Conservation (phyloP, 2,888 invertebrate genomes). For the Pecten maximus region DNA sequence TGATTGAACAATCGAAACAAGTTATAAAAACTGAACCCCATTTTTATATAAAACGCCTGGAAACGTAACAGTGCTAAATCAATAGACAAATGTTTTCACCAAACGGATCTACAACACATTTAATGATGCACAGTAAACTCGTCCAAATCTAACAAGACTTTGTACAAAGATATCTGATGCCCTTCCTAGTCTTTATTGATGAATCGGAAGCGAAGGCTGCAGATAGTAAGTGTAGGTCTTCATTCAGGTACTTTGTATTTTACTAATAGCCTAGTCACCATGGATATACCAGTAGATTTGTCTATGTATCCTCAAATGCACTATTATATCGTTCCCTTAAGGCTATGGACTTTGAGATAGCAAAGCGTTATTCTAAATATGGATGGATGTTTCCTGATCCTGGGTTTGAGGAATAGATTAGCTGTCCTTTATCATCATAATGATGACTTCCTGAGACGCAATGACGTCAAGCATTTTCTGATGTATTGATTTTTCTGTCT, state of each 20-base stretch:
- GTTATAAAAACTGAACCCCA: no score
- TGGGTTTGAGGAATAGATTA: background rate
- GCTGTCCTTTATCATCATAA: background rate
- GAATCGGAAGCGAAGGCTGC: background rate
- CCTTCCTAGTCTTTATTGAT: background rate
- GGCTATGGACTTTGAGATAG: background rate
- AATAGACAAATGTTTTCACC: no score
- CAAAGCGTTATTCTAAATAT: background rate
- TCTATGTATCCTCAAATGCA: background rate
- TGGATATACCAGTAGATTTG: background rate
- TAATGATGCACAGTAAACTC: no score
- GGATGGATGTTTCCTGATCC: background rate
- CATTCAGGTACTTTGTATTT: background rate
- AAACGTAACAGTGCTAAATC: no score
- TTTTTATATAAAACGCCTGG: no score
- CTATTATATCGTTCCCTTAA: background rate
- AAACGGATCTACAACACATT: no score
- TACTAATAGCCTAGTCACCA: background rate
- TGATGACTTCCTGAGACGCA: background rate
- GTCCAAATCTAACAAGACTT: background rate
- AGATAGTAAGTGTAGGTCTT: background rate
- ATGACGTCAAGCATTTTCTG: background rate
- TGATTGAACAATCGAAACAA: no score
- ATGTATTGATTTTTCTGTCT: background rate
- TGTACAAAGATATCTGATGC: background rate